Conservation (phyloP, 2,797 vertebrate genomes). For the Knipowitschia caucasica region DNA sequence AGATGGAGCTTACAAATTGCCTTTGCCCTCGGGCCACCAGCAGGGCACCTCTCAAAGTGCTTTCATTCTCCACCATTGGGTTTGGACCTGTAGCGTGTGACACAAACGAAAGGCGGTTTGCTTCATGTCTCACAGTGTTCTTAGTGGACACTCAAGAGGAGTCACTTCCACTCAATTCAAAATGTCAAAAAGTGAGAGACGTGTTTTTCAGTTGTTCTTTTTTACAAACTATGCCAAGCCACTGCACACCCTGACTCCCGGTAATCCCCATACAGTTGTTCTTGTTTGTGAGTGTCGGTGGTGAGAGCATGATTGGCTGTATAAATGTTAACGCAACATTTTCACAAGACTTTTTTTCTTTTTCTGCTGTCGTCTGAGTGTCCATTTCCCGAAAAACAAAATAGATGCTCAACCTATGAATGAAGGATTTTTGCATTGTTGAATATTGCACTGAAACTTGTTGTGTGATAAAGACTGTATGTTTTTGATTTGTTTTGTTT, state of each 20-base stretch:
- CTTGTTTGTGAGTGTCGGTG: conserved; percentile 46
- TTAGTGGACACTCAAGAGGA: conserved; percentile 44
- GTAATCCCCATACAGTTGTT: conserved; percentile 37
- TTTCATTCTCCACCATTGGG: conserved; percentile 57
- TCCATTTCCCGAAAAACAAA: conserved; percentile 43
- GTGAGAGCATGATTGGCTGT: conserved; percentile 58
- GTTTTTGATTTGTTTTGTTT: conserved; percentile 65
- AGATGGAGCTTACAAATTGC: conserved; percentile 64
- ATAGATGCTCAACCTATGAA: conserved; percentile 68
- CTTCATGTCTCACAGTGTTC: conserved; percentile 31
- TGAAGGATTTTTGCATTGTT: conserved; percentile 83
- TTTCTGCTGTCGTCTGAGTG: conserved; percentile 69
- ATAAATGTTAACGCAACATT: conserved; percentile 57
- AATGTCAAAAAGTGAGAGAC: conserved; percentile 44
- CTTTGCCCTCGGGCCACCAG: conserved; percentile 64
- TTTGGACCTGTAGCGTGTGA: conserved; percentile 55
- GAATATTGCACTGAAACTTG: conserved; percentile 84
- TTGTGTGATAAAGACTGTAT: conserved; percentile 82
- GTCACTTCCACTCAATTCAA: conserved; percentile 31
- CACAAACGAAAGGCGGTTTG: conserved; percentile 59
- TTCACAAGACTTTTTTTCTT: conserved; percentile 45
- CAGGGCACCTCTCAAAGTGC: conserved; percentile 68
- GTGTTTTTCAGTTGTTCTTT: conserved; percentile 41
- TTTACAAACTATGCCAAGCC: conserved; percentile 57
- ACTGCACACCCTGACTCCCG: conserved; percentile 32